Evolutionary conservation across 2,888 invertebrate genomes (phyloP).

Genomic region (Galerucella pusilla): DNA sequence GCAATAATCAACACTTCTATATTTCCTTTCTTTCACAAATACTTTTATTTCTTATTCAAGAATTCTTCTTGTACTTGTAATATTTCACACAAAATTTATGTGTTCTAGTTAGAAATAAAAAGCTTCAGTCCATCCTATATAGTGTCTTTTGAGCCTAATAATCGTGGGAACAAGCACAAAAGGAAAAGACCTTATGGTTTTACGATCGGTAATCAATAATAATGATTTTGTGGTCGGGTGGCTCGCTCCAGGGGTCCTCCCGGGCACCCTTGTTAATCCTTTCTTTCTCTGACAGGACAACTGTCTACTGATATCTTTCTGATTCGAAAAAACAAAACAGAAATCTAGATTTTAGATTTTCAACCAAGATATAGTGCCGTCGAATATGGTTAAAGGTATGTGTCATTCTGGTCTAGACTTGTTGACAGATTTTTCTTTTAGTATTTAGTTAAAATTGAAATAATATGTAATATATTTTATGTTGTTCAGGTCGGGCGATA

Average conservation of each 20-base stretch:
- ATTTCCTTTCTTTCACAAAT: too few species aligned
- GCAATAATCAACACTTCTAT: neutral
- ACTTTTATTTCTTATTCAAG: too few species aligned
- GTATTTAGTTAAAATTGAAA: conserved; percentile 31
- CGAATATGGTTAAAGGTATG: conserved; percentile 22
- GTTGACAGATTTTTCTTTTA: conserved; percentile 36
- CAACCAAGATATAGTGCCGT: conserved; percentile 13
- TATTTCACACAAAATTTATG: too few species aligned
- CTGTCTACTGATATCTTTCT: conserved; percentile 48
- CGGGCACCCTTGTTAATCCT: conserved; percentile 57
- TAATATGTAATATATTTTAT: conserved; percentile 24
- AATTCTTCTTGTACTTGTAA: too few species aligned
- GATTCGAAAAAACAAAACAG: conserved; percentile 42
- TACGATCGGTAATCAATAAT: conserved; percentile 59
- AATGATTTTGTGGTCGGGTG: conserved; percentile 57
- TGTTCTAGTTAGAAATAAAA: too few species aligned
- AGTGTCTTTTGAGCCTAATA: conserved; percentile 27
- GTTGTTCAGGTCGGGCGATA: conserved; percentile 29
- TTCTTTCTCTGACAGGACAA: conserved; percentile 51
- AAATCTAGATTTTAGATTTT: conserved; percentile 33
- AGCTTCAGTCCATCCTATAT: neutral
- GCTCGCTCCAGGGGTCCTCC: conserved; percentile 52
- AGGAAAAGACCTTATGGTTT: conserved; percentile 32
- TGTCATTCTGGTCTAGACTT: conserved; percentile 40
- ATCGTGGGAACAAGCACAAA: conserved; percentile 41